Conservation (phyloP, 2,888 invertebrate genomes). For the Leptopilina syphax region DNA sequence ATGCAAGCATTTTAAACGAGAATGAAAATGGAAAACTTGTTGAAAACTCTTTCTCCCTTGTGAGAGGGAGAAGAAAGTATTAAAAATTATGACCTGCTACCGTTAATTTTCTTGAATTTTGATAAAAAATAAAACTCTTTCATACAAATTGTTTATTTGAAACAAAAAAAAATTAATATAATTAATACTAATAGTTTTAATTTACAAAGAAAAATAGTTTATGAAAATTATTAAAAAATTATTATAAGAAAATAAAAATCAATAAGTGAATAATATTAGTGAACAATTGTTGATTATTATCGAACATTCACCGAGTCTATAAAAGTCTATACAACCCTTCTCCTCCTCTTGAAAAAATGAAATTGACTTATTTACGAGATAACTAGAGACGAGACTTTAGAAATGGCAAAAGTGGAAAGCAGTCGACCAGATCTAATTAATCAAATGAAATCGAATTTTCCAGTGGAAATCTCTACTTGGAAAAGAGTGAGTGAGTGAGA, state of each 20-base stretch:
- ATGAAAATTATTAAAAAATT: no score
- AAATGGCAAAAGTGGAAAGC: constrained; percentile 3
- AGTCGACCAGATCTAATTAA: constrained; percentile 52
- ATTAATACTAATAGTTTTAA: no score
- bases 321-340: no score
- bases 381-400: not conserved
- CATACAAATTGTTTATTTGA: no score
- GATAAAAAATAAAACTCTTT: no score
- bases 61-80: not conserved
- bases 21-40: constrained; percentile 8
- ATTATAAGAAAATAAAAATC: no score
- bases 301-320: no score
- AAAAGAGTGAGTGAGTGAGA: constrained; percentile 35
- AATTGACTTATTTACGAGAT: not conserved
- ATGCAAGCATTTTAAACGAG: constrained; percentile 4
- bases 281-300: no score
- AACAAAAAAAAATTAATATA: no score
- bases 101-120: no score
- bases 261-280: no score
- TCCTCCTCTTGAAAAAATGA: not conserved
- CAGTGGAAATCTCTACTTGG: constrained; percentile 55
- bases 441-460: constrained; percentile 60
- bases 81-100: not conserved
- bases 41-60: not conserved
- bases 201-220: no score